Conservation (phyloP, 2,888 invertebrate species). For the Parnassius mnemosyne region DNA sequence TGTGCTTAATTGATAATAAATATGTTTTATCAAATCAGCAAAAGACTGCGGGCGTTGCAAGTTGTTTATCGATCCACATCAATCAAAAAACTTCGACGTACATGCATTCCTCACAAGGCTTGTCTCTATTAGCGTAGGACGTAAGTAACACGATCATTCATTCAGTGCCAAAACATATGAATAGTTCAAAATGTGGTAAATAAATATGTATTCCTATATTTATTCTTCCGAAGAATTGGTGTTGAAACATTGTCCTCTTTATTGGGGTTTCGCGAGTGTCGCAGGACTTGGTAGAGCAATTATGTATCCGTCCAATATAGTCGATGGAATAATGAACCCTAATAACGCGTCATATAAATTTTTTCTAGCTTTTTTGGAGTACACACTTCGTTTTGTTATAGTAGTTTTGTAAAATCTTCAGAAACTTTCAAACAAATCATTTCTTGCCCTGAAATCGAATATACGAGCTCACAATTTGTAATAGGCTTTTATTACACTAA, state of each 20-base stretch:
- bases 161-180: slow-evolving; percentile 24
- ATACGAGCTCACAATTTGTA: too few species aligned
- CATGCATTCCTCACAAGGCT: background rate
- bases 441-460: too few species aligned
- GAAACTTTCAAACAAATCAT: too few species aligned
- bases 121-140: slow-evolving; percentile 1
- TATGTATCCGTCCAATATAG: slow-evolving; percentile 50
- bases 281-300: slow-evolving; percentile 35
- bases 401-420: too few species aligned
- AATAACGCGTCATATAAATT: slow-evolving; percentile 1
- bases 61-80: too few species aligned
- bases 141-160: slow-evolving; percentile 1
- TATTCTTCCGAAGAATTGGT: slow-evolving; percentile 34
- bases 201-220: slow-evolving; percentile 19
- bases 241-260: slow-evolving; percentile 39
- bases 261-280: background rate
- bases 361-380: background rate
- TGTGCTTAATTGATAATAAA: too few species aligned
- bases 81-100: too few species aligned
- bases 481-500: too few species aligned
- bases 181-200: slow-evolving; percentile 25
- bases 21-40: too few species aligned
- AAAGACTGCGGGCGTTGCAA: too few species aligned
- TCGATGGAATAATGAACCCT: slow-evolving; percentile 14
- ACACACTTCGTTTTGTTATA: background rate